Percentiles rank a stretch among this genome's conserved stretches.
phyloP scores from a whole-genome alignment of 2,113 vertebrate species.

The Amphiprion ocellaris region DNA sequence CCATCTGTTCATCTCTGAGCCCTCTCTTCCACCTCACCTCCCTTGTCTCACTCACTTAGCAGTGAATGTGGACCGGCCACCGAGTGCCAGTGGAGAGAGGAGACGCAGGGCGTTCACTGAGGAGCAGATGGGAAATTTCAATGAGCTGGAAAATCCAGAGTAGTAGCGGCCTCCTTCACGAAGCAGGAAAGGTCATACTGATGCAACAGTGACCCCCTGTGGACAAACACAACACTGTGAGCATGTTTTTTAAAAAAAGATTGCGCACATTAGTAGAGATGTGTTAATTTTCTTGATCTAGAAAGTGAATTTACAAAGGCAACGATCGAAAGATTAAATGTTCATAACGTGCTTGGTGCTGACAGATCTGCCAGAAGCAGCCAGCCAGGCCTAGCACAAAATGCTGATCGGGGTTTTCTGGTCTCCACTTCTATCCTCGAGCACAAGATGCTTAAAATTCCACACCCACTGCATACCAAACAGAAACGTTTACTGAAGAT shows the following conservation, averaged over 20 bases:
- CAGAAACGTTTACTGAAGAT: neutral
- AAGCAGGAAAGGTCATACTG: neutral
- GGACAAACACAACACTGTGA: constrained; percentile 10
- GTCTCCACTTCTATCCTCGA: neutral
- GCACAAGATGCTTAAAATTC: too few relatives aligned
- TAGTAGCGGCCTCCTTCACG: neutral
- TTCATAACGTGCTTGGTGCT: neutral
- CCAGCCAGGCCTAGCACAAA: too few relatives aligned
- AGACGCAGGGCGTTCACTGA: constrained; percentile 28
- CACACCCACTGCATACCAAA: neutral
- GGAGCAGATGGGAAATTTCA: constrained; percentile 71
- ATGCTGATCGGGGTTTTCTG: too few relatives aligned
- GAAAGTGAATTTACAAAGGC: neutral
- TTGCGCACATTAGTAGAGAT: neutral
- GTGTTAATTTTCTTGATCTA: neutral
- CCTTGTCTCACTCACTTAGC: constrained; percentile 67
- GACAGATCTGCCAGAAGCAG: constrained; percentile 19
- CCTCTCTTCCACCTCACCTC: constrained; percentile 72
- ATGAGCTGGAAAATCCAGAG: constrained; percentile 66
- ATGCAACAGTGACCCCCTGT: constrained; percentile 56
- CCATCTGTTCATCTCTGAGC: constrained; percentile 59
- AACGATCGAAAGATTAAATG: too few relatives aligned
- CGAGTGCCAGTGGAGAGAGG: constrained; percentile 20
- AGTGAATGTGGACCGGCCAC: constrained; percentile 50
- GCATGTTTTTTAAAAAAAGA: neutral